Percentiles rank a stretch among this genome's conserved stretches.
Conservation (phyloP, 2,888 invertebrate genomes). For the Gortyna flavago region DNA sequence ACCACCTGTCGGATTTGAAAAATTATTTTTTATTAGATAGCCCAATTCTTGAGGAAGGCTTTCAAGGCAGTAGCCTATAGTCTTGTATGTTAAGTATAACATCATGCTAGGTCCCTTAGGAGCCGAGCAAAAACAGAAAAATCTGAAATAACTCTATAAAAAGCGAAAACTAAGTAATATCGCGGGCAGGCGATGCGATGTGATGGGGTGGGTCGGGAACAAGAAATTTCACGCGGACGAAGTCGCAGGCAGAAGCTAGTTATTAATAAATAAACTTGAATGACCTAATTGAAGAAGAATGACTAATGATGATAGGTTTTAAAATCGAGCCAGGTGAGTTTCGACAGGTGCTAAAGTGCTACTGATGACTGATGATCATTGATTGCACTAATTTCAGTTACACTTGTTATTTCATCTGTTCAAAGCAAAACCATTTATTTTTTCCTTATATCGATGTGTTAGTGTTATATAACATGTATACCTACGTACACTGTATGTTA, state of each 20-base stretch:
- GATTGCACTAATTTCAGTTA: conserved; percentile 33
- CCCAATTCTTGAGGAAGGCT: no score
- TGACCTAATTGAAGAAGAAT: conserved; percentile 19
- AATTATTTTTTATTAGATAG: no score
- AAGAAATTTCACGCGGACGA: no score
- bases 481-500: conserved; percentile 1
- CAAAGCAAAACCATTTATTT: conserved; percentile 24
- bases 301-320: conserved; percentile 47
- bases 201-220: no score
- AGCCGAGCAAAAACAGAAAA: no score
- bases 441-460: neutral
- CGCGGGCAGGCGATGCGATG: no score
- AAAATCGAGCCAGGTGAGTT: conserved; percentile 53
- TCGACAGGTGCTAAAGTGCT: conserved; percentile 34
- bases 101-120: no score
- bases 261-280: neutral
- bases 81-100: no score
- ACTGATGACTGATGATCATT: conserved; percentile 37
- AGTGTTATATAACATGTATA: conserved; percentile 3
- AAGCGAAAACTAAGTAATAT: no score
- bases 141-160: no score
- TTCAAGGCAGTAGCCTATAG: no score
- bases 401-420: conserved; percentile 20
- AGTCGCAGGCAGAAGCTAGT: neutral
- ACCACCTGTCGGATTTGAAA: no score